Evolutionary conservation across 2,113 vertebrate species (phyloP), one percentile per base, ranked within the genome.

Genomic region (Epinephelus fuscoguttatus): DNA sequence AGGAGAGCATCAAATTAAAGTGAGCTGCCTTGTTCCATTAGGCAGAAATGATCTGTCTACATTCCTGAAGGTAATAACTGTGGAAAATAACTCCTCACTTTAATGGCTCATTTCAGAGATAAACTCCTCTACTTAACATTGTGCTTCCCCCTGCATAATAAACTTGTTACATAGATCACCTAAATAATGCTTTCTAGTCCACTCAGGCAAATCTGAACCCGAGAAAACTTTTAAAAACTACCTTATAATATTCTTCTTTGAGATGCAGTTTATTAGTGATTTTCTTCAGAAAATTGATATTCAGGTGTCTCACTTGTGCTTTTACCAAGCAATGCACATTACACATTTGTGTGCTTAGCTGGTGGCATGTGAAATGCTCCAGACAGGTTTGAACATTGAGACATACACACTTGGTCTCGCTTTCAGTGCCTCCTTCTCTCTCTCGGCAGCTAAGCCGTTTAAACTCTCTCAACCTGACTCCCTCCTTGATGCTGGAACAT

Each of bases 91-190:
- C 81, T 69, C 67, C 47, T 52, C 60, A 55, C 66, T 80, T 81
- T 84, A 84, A 84, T 73, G 81, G 68, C 75, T 91, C 83, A 84
- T 84, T 86, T 86, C 76, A 69, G 63, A 79, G 60, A 89, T 76
- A 81, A 84, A 84, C 78, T 82, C 52, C 59, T 70, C 77, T 50
- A 50, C 78, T 83, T 73, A 68, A 78, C 50, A 12, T 14, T 45
- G 6, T 14, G 53, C 63, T 62, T 80, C 72, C 50, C 47, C n/a
- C 2, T 8, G n/a, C 23, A 23, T 57, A 64, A 60, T 49, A 78
- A 74, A 82, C 62, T 4, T 59, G 64, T 61, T 75, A 33, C n/a
- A 55, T 45, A 61, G 21, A 71, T 74, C 37, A 63, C 49, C 33
- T 45, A 64, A 62, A 78, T 71, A 17, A 12, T 4, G n/a, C 66